Evolutionary conservation across 2,797 vertebrate genomes (phyloP).

Genomic region (Macropodus opercularis): DNA sequence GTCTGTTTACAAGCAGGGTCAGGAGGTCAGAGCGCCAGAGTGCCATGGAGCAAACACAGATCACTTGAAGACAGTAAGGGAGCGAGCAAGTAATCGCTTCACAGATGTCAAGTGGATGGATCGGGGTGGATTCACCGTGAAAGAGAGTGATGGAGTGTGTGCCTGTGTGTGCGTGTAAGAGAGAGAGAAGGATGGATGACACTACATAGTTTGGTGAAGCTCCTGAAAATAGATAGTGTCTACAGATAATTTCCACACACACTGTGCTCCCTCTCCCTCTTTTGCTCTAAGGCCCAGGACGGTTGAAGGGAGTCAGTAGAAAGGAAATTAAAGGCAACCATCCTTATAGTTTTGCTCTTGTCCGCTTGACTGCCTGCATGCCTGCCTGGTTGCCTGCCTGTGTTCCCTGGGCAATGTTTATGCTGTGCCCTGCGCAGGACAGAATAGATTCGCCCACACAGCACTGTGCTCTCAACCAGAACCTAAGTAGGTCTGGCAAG

Average conservation of each 20-base stretch:
- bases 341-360: constrained; percentile 76
- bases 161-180: not conserved
- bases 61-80: constrained; percentile 67
- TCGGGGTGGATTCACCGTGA: constrained; percentile 48
- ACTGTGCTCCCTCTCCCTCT: constrained; percentile 36
- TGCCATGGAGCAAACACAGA: constrained; percentile 72
- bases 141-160: constrained; percentile 29
- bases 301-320: constrained; percentile 65
- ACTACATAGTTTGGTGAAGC: constrained; percentile 39
- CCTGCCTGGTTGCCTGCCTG: constrained; percentile 59
- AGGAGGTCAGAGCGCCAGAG: constrained; percentile 61
- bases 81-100: constrained; percentile 45
- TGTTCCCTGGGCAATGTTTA: constrained; percentile 78
- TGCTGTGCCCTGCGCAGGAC: constrained; percentile 75
- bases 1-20: constrained; percentile 73
- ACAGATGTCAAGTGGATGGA: constrained; percentile 36
- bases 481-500: constrained; percentile 81
- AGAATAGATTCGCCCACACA: constrained; percentile 83
- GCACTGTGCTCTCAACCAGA: constrained; percentile 82
- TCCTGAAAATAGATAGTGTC: constrained; percentile 23
- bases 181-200: constrained; percentile 16
- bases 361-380: constrained; percentile 72
- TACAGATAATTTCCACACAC: constrained; percentile 62
- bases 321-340: constrained; percentile 78
- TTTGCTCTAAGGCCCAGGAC: constrained; percentile 50